These are phyloP conservation scores for Dreissena rostriformis DNA, from an alignment of 1,140 invertebrate genomes.

Conservation along the genomic window DNA sequence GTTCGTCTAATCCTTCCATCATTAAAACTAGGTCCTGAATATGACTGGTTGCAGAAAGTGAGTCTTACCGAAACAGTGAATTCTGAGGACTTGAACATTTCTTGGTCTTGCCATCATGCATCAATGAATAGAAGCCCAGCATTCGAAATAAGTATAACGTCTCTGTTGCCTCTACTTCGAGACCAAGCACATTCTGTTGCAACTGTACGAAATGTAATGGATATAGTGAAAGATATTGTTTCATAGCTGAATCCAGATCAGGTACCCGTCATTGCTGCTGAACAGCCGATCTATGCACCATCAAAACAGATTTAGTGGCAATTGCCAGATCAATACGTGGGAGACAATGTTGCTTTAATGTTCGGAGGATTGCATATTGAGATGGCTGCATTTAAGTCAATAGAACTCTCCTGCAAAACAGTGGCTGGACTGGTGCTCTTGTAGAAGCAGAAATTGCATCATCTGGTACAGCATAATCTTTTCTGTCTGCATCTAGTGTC, in stretches of 20 bases:
- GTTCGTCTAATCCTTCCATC: no score
- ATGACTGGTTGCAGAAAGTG: no score
- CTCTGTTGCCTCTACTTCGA: slow-evolving; percentile 52
- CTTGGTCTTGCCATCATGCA: slow-evolving; percentile 38
- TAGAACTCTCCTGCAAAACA: slow-evolving; percentile 63
- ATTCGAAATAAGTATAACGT: slow-evolving; percentile 6
- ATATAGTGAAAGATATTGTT: slow-evolving; percentile 40
- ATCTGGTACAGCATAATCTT: neutral
- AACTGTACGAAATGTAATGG: slow-evolving; percentile 55
- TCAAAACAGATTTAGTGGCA: slow-evolving; percentile 63
- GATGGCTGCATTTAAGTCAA: slow-evolving; percentile 56
- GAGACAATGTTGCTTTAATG: slow-evolving; percentile 65
- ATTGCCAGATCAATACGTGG: slow-evolving; percentile 65
- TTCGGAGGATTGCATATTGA: slow-evolving; percentile 53
- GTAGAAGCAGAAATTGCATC: neutral
- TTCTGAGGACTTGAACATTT: neutral
- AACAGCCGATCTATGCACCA: slow-evolving; percentile 62
- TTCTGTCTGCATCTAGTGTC: neutral
- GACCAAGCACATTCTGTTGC: slow-evolving; percentile 52
- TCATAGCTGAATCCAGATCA: slow-evolving; percentile 55
- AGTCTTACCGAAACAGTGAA: no score
- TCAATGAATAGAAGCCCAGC: neutral
- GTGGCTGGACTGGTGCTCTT: slow-evolving; percentile 63
- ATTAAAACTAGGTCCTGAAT: no score
- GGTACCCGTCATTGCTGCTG: slow-evolving; percentile 54